These are phyloP conservation scores for Circaetus gallicus DNA, from an alignment of 2,113 vertebrate species.

Conservation along the genomic window DNA sequence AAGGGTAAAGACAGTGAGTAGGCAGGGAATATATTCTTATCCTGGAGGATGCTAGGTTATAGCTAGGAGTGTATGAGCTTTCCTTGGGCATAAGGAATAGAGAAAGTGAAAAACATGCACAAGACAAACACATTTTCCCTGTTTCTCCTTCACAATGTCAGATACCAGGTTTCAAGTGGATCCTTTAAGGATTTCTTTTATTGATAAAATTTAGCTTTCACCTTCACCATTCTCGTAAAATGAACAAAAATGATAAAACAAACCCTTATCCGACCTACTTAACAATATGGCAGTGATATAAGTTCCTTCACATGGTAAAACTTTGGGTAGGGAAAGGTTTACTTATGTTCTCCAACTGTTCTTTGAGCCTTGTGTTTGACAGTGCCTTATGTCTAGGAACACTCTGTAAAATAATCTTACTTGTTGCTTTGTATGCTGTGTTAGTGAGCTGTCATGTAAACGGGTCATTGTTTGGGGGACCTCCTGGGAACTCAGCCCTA, in stretches of 20 bases:
- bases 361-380: neutral
- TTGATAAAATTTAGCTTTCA: neutral
- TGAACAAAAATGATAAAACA: neutral
- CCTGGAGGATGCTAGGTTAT: neutral
- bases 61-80: neutral
- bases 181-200: neutral
- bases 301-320: neutral
- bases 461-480: neutral
- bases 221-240: neutral
- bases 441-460: too few relatives aligned
- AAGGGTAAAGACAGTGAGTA: neutral
- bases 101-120: neutral
- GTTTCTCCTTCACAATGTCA: neutral
- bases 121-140: neutral
- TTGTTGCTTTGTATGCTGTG: neutral
- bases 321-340: neutral
- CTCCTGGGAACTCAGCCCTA: neutral
- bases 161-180: neutral
- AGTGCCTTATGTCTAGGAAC: neutral
- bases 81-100: neutral
- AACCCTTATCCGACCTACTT: neutral
- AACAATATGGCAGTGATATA: neutral
- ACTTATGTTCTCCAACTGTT: neutral
- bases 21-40: neutral
- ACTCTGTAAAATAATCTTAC: neutral